A percentile compares a stretch with the other conserved stretches of the same genome.
Evolutionary conservation across 1,140 invertebrate species (phyloP).

Genomic region (Nebria ingens): DNA sequence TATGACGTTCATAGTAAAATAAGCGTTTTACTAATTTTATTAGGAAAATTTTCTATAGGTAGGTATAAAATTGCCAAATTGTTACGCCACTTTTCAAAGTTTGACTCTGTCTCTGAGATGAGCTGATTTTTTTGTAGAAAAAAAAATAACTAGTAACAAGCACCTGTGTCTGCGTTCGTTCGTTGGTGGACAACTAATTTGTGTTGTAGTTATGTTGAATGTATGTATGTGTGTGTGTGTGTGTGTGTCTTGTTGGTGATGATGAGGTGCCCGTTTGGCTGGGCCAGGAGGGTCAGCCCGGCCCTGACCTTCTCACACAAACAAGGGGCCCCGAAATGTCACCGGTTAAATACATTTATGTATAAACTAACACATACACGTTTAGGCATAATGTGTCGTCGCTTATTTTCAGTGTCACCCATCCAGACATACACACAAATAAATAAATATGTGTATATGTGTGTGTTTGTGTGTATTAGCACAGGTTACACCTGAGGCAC

Average conservation of each 20-base stretch:
- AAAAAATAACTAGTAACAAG: too few relatives aligned
- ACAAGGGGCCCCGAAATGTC: not conserved
- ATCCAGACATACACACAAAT: conserved; percentile 1
- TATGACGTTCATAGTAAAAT: too few relatives aligned
- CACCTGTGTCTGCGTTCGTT: too few relatives aligned
- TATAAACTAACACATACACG: not conserved
- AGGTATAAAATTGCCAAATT: too few relatives aligned
- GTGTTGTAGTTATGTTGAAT: not conserved
- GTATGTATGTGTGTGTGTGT: not conserved
- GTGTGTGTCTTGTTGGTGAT: too few relatives aligned
- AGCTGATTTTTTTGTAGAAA: too few relatives aligned
- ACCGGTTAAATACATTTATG: not conserved
- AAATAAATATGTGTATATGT: not conserved
- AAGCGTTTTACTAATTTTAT: too few relatives aligned
- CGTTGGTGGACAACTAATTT: too few relatives aligned
- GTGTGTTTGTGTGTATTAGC: not conserved
- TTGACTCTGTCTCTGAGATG: too few relatives aligned
- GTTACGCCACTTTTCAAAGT: too few relatives aligned
- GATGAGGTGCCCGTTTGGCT: not conserved
- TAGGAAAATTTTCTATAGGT: too few relatives aligned
- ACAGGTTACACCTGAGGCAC: not conserved
- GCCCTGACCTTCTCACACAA: not conserved
- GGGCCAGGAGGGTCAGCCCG: not conserved
- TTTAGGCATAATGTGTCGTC: not conserved
- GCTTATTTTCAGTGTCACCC: not conserved